phyloP scores from a whole-genome alignment of 2,113 vertebrate species.

The Heterochromis multidens region DNA sequence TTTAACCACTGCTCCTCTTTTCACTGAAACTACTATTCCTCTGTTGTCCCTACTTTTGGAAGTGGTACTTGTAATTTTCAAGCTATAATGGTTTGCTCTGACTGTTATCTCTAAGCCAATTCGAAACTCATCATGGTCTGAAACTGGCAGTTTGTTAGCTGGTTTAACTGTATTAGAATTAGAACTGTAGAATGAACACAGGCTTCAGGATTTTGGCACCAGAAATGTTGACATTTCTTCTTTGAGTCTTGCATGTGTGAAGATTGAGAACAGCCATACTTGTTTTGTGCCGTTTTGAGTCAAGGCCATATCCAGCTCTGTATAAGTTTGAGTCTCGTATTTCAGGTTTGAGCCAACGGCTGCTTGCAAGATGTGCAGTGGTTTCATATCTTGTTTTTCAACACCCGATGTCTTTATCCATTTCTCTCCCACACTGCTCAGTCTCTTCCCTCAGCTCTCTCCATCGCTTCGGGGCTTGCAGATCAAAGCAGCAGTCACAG shows the following conservation, averaged over 20 bases:
- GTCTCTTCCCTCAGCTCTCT: not conserved
- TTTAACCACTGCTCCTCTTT: not conserved
- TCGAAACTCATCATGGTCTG: constrained; percentile 5
- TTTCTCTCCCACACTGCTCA: not conserved
- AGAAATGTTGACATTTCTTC: constrained; percentile 26
- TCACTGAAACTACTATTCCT: not conserved
- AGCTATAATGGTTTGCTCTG: not conserved
- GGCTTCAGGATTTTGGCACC: constrained; percentile 24
- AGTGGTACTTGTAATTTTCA: not conserved
- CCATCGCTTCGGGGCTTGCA: constrained; percentile 17
- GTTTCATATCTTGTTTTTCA: constrained; percentile 48
- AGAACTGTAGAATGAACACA: constrained; percentile 14
- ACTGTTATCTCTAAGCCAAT: not conserved
- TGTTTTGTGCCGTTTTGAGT: not conserved
- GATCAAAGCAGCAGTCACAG: constrained; percentile 45
- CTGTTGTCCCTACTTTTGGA: not conserved
- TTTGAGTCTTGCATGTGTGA: constrained; percentile 12
- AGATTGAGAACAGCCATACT: constrained; percentile 20
- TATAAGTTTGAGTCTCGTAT: not conserved
- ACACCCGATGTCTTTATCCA: constrained; percentile 6
- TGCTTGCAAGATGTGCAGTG: constrained; percentile 27
- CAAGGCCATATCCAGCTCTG: not conserved
- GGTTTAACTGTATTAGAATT: not conserved
- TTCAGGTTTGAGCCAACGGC: not conserved
- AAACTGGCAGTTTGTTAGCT: constrained; percentile 19